These are phyloP conservation scores for Melieria crassipennis DNA, from an alignment of 2,888 invertebrate species.

Conservation along the genomic window DNA sequence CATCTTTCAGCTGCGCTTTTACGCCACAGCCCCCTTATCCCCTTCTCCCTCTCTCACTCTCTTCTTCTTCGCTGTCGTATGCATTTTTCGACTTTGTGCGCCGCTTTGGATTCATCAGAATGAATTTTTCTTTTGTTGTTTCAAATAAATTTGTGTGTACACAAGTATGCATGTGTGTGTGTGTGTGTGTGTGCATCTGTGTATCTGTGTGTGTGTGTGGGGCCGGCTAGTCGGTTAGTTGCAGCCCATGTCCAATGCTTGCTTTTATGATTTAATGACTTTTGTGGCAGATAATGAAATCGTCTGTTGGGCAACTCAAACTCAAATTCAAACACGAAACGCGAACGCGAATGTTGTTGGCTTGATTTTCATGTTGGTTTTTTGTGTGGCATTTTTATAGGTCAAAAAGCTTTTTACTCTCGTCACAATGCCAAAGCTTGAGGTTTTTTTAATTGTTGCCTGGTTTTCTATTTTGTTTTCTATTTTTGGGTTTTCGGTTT, in stretches of 20 bases:
- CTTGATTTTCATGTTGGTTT: constrained; percentile 7
- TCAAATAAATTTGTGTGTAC: background rate
- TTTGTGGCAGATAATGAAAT: constrained; percentile 35
- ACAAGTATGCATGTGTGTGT: background rate
- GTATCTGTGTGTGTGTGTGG: background rate
- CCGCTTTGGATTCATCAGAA: too few relatives aligned
- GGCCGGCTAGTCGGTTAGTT: constrained; percentile 8
- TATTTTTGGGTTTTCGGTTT: constrained; percentile 4
- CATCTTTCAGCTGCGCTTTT: too few relatives aligned
- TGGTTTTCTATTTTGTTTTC: constrained; percentile 2
- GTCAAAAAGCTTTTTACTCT: constrained; percentile 28
- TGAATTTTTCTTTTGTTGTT: too few relatives aligned
- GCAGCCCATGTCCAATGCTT: constrained; percentile 17
- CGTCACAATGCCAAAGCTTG: background rate
- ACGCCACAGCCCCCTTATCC: background rate
- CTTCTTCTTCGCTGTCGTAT: background rate
- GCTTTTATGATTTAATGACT: constrained; percentile 33
- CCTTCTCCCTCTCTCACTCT: background rate
- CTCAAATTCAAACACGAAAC: too few relatives aligned
- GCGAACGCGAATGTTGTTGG: constrained; percentile 1
- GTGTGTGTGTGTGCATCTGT: background rate
- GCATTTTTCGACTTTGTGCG: background rate
- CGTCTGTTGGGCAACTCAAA: constrained; percentile 26
- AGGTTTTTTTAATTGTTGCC: constrained; percentile 12
- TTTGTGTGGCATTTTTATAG: constrained; percentile 33